phyloP scores from a whole-genome alignment of 2,797 vertebrate genomes.

The Allobates femoralis region DNA sequence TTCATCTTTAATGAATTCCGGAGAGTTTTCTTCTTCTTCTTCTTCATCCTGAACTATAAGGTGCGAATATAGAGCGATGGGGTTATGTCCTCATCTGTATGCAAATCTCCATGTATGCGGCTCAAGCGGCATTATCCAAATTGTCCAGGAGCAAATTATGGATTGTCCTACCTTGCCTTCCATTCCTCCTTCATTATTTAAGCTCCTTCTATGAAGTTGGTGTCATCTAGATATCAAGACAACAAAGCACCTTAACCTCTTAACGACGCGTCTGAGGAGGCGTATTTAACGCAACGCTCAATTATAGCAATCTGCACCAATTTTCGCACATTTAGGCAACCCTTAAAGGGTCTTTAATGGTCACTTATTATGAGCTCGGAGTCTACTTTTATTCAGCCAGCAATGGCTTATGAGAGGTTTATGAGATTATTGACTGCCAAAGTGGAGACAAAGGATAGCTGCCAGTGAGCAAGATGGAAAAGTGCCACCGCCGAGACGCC shows the following conservation, averaged over 20 bases:
- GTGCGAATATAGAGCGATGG: slow-evolving; percentile 35
- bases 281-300: background rate
- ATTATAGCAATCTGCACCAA: slow-evolving; percentile 39
- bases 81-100: slow-evolving; percentile 42
- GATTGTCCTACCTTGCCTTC: slow-evolving; percentile 1
- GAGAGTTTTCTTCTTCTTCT: slow-evolving; percentile 22
- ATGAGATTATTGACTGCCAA: slow-evolving; percentile 22
- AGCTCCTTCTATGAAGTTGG: slow-evolving; percentile 9
- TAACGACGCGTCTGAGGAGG: background rate
- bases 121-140: slow-evolving; percentile 26
- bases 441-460: slow-evolving; percentile 18
- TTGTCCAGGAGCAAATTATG: slow-evolving; percentile 24
- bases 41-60: slow-evolving; percentile 15
- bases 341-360: slow-evolving; percentile 14
- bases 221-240: slow-evolving; percentile 23
- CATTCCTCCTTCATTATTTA: slow-evolving; percentile 6
- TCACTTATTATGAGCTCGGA: slow-evolving; percentile 3
- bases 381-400: background rate
- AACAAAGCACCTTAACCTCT: slow-evolving; percentile 34
- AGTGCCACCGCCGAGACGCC: background rate
- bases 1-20: slow-evolving; percentile 51
- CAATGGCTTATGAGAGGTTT: slow-evolving; percentile 6
- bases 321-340: slow-evolving; percentile 24
- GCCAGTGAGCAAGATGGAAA: slow-evolving; percentile 16
- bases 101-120: slow-evolving; percentile 30